These are phyloP conservation scores for Steinernema carpocapsae DNA, from an alignment of 2,888 invertebrate species.

Conservation along the genomic window DNA sequence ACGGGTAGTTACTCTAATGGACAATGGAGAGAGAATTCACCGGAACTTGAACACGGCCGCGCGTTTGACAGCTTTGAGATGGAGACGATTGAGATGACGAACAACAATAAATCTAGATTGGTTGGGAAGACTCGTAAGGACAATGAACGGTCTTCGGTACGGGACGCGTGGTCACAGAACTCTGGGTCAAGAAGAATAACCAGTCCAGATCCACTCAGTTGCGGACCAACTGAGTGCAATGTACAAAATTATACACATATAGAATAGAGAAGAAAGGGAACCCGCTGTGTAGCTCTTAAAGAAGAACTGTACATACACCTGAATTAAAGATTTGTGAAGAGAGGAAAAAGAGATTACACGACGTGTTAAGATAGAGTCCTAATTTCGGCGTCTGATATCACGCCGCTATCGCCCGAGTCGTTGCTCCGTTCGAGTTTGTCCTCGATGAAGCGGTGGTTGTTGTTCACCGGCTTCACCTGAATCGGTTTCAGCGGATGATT, in stretches of 20 bases:
- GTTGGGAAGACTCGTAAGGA: too few relatives aligned
- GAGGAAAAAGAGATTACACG: not conserved
- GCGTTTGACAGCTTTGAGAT: too few relatives aligned
- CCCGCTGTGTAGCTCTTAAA: constrained; percentile 23
- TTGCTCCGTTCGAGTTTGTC: constrained; percentile 26
- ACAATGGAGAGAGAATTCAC: too few relatives aligned
- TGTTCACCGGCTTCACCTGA: not conserved
- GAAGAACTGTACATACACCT: constrained; percentile 28
- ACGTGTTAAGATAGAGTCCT: constrained; percentile 20
- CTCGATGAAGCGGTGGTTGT: constrained; percentile 7
- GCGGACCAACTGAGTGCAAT: too few relatives aligned
- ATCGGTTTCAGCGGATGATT: not conserved
- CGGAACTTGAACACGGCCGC: too few relatives aligned
- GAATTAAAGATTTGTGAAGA: not conserved
- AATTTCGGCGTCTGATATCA: constrained; percentile 30
- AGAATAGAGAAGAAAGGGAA: not conserved
- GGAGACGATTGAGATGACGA: too few relatives aligned
- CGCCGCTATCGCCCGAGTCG: constrained; percentile 31
- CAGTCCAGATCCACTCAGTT: too few relatives aligned
- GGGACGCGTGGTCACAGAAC: too few relatives aligned
- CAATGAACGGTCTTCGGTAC: too few relatives aligned
- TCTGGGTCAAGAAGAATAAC: not conserved
- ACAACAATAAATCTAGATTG: too few relatives aligned
- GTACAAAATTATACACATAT: constrained; percentile 11
- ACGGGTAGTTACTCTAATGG: too few relatives aligned